Base-by-base conservation (phyloP, 2,888 invertebrate genomes). In the Orgyia antiqua region DNA sequence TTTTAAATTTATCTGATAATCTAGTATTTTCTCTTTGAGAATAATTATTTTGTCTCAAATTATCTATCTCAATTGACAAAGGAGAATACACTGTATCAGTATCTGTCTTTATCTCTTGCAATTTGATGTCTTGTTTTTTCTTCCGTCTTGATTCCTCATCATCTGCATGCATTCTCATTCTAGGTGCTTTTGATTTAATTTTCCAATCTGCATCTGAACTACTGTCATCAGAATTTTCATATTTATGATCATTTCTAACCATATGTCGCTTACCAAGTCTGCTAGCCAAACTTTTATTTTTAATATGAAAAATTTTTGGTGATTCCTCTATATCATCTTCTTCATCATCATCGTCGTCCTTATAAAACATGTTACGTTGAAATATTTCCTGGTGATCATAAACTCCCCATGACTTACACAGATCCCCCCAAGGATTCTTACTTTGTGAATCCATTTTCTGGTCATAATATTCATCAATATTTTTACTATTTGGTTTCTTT, bases 101-200 rank as follows among this genome's bases (percentile, higher is more conserved):
- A 19, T 61, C 56, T 13, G 33, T 11, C 9, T 64, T 56, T 42
- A 57, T 47, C 10, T 52, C 42, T 33, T 49, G 49, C 1, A 6
- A 4, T 51, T 51, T 64, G 33, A 34, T 48, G 39, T 38, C 31
- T 42, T 54, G 59, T 51, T 51, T 71, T 51, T 52, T 76, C 53
- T 70, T 78, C 46, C 58, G 73, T 58, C 89, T 91, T 33, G 90
- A 89, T 68, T 94, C 93, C 71, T 93, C 93, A 61, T 94, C 94
- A 72, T 94, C 95, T n/a, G 95, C 95, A 69, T 92, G 93, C 94
- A 95, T 95, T 53, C 93, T 84, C 94, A 94, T 94, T 54, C 93
- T 79, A 5, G 93, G 91, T 26, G 89, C 73, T 75, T 93, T 93
- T 28, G 87, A 89, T 56, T 89, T 88, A 36, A 77, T 86, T 51